Conservation (phyloP, 2,113 vertebrate species). For the Galbula dea region DNA sequence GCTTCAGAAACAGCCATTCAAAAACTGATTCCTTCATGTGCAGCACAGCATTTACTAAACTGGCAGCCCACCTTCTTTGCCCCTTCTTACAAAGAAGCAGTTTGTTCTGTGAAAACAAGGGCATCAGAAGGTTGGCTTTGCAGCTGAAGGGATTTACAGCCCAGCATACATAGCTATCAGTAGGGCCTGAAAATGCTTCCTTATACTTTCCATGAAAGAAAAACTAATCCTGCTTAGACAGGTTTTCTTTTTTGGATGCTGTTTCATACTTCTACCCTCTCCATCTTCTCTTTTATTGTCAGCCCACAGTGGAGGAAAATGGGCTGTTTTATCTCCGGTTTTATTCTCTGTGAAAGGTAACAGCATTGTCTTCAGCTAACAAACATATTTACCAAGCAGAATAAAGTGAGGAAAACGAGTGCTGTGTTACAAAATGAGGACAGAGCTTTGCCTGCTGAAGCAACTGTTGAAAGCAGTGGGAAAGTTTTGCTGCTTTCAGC, state of each 20-base stretch:
- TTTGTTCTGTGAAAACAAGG: constrained; percentile 18
- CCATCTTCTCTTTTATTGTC: not conserved
- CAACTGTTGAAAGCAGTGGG: not conserved
- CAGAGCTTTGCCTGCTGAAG: not conserved
- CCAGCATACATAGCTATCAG: not conserved
- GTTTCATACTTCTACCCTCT: not conserved
- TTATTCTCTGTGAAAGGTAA: not conserved
- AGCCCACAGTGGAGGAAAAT: not conserved
- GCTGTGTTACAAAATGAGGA: not conserved
- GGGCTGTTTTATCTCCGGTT: not conserved
- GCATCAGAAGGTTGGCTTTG: not conserved
- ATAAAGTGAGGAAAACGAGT: not conserved
- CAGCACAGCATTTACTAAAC: not conserved
- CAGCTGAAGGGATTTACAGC: constrained; percentile 7
- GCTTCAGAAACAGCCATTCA: not conserved
- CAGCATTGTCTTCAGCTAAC: constrained; percentile 12
- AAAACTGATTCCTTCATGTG: not conserved
- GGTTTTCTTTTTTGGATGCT: not conserved
- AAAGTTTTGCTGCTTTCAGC: not conserved
- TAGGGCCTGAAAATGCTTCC: constrained; percentile 20
- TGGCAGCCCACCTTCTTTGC: not conserved
- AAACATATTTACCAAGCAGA: constrained; percentile 30
- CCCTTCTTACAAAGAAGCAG: constrained; percentile 16
- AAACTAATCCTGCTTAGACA: constrained; percentile 39
- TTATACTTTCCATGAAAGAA: not conserved